These are phyloP conservation scores for Idaea dimidiata DNA, from an alignment of 2,888 invertebrate genomes.

Conservation along the genomic window DNA sequence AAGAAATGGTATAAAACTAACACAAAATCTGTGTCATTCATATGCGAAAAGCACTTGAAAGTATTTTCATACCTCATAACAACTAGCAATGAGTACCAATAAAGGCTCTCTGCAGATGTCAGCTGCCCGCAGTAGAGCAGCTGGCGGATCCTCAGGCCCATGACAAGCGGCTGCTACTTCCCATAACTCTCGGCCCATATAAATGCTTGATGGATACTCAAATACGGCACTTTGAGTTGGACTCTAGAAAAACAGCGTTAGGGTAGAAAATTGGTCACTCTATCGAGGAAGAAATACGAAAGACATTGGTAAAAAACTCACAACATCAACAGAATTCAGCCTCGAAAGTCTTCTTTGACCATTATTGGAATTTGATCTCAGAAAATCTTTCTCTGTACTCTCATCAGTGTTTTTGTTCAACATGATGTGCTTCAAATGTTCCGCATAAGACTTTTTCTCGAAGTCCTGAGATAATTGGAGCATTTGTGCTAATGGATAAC, in stretches of 20 bases:
- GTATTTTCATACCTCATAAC: constrained; percentile 81
- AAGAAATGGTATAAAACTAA: neutral
- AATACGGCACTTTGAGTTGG: constrained; percentile 53
- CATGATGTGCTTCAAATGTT: constrained; percentile 82
- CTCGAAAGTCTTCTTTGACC: constrained; percentile 60
- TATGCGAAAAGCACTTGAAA: neutral
- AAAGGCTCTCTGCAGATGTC: constrained; percentile 80
- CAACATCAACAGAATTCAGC: constrained; percentile 64
- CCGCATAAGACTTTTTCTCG: constrained; percentile 77
- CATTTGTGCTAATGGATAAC: constrained; percentile 84
- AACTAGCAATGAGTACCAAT: constrained; percentile 84
- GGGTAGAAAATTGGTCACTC: neutral
- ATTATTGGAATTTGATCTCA: constrained; percentile 51
- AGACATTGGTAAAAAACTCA: constrained; percentile 39
- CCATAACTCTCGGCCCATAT: constrained; percentile 76
- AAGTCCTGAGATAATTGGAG: constrained; percentile 80
- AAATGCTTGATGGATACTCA: constrained; percentile 67
- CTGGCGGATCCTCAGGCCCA: constrained; percentile 85
- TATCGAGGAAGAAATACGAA: neutral
- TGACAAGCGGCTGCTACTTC: constrained; percentile 84
- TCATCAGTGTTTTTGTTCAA: constrained; percentile 64
- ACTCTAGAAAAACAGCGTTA: constrained; percentile 34
- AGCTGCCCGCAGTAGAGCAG: constrained; percentile 82
- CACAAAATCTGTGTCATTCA: neutral
- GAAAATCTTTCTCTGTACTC: constrained; percentile 57